A percentile compares a stretch with the other conserved stretches of the same genome.
phyloP scores from a whole-genome alignment of 2,888 invertebrate species.

The Agrochola lota region DNA sequence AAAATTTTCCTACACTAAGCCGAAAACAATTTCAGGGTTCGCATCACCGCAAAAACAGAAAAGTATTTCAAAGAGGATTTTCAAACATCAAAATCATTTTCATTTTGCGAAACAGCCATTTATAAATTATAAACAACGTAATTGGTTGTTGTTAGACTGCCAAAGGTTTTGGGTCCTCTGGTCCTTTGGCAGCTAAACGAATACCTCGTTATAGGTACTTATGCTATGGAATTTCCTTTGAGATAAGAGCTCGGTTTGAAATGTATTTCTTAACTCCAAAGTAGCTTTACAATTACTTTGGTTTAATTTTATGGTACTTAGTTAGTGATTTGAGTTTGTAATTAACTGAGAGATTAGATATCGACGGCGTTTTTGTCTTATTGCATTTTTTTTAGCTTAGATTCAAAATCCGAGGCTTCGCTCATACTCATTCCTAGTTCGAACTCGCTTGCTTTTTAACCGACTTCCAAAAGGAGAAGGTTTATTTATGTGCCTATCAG shows the following conservation, averaged over 20 bases:
- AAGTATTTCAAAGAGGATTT: conserved; percentile 33
- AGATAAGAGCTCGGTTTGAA: conserved; percentile 55
- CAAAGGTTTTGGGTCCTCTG: conserved; percentile 50
- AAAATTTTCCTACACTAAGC: neutral
- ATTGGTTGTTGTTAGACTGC: conserved; percentile 43
- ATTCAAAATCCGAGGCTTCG: neutral
- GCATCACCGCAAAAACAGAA: conserved; percentile 35
- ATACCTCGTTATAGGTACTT: conserved; percentile 63
- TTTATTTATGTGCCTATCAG: no score
- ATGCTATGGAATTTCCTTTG: conserved; percentile 69
- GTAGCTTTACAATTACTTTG: conserved; percentile 52
- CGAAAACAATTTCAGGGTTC: conserved; percentile 8
- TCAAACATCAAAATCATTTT: conserved; percentile 21
- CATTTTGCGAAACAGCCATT: conserved; percentile 24
- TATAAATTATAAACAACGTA: conserved; percentile 45
- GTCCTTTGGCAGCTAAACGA: conserved; percentile 52
- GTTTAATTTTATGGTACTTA: conserved; percentile 43
- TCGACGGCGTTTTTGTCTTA: conserved; percentile 8
- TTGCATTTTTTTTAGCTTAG: neutral
- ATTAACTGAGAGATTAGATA: conserved; percentile 38
- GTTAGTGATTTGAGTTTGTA: conserved; percentile 45
- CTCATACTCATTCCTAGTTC: no score
- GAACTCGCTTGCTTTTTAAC: no score
- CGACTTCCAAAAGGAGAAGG: no score
- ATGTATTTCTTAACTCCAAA: conserved; percentile 50